Conservation (phyloP, 2,888 invertebrate species). For the Sympetrum striolatum region DNA sequence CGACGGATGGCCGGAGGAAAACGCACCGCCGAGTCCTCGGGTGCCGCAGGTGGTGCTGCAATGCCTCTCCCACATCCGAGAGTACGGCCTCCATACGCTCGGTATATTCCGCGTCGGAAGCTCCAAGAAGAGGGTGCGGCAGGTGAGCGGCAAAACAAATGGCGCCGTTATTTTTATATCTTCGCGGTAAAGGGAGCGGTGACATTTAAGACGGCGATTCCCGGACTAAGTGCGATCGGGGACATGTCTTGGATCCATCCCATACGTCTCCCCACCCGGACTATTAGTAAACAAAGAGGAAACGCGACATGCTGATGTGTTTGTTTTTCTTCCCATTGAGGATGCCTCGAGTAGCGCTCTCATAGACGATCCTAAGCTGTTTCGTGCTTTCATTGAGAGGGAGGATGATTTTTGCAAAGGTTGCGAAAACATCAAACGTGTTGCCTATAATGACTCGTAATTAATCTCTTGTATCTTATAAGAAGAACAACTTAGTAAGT, state of each 20-base stretch:
- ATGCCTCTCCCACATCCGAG: conserved; percentile 82
- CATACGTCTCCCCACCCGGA: background rate
- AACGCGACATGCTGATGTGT: background rate
- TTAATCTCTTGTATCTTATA: too few species aligned
- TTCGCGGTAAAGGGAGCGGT: background rate
- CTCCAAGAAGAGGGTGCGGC: conserved; percentile 89
- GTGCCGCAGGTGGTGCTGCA: conserved; percentile 81
- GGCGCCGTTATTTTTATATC: background rate
- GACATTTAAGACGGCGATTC: background rate
- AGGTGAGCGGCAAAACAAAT: conserved; percentile 64
- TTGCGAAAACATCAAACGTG: too few species aligned
- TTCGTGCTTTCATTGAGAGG: too few species aligned
- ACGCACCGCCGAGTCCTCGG: conserved; percentile 55
- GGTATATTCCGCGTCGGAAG: conserved; percentile 93
- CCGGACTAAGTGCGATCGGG: background rate
- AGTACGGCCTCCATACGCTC: conserved; percentile 80
- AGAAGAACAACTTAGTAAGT: too few species aligned
- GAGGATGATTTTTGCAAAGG: too few species aligned
- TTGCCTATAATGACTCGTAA: too few species aligned
- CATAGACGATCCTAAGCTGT: too few species aligned
- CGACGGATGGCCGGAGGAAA: conserved; percentile 26
- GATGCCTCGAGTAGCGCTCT: background rate
- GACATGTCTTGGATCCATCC: background rate
- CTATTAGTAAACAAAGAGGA: background rate
- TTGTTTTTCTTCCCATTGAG: background rate